These are phyloP conservation scores for Hydractinia echinata DNA, from an alignment of 30 jellyfish, hydroid and myxozoan genomes.

Conservation along the genomic window DNA sequence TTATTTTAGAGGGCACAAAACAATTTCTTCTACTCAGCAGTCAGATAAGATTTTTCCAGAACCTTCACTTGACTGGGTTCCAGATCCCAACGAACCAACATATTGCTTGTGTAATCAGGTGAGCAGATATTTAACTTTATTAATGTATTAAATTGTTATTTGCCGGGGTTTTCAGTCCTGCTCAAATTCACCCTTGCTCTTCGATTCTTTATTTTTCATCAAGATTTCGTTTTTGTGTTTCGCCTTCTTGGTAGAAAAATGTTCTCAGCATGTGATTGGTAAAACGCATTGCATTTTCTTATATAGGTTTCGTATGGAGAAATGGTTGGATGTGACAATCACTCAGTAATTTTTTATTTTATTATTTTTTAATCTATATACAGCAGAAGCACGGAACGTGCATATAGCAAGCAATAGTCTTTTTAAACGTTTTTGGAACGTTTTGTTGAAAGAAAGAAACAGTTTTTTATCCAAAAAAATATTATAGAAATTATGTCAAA, in stretches of 20 bases:
- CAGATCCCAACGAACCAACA: conserved; percentile 92
- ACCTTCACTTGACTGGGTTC: conserved; percentile 82
- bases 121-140: background rate
- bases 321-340: conserved; percentile 97
- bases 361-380: background rate
- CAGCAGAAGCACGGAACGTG: no score
- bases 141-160: background rate
- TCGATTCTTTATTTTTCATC: no score
- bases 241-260: background rate
- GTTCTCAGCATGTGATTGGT: no score
- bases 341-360: conserved; percentile 46
- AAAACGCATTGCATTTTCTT: background rate
- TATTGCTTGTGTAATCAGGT: conserved; percentile 91
- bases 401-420: no score
- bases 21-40: conserved; percentile 13
- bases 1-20: conserved; percentile 37
- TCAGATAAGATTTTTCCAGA: conserved; percentile 29
- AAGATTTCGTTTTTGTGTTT: no score
- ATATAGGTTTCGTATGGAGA: conserved; percentile 89
- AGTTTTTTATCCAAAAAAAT: no score
- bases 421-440: no score
- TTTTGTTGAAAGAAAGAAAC: no score
- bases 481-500: no score
- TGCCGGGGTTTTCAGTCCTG: background rate
- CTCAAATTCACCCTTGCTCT: background rate